Evolutionary conservation across 2,113 vertebrate genomes (phyloP).

Genomic region (Catharus fuscescens): DNA sequence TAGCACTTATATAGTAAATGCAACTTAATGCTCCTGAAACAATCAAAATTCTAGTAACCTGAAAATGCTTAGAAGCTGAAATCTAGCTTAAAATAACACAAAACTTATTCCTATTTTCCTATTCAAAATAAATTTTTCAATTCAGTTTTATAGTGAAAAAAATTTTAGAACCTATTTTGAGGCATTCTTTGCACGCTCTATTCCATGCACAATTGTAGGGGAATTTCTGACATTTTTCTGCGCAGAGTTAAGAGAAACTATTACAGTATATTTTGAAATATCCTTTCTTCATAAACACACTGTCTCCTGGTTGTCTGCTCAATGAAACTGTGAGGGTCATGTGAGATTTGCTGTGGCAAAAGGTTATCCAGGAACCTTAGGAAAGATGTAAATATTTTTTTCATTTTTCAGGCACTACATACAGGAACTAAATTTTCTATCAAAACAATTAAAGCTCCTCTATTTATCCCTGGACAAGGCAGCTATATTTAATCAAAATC

Average conservation of each 20-base stretch:
- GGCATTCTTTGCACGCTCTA: neutral
- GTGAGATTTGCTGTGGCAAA: neutral
- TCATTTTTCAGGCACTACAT: neutral
- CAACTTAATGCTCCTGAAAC: neutral
- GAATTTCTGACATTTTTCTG: neutral
- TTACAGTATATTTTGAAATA: neutral
- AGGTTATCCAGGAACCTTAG: neutral
- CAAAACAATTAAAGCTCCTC: neutral
- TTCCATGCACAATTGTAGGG: neutral
- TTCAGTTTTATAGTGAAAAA: neutral
- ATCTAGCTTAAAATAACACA: neutral
- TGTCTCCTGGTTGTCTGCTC: neutral
- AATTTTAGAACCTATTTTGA: neutral
- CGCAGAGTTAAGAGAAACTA: neutral
- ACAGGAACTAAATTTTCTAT: neutral
- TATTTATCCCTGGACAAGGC: neutral
- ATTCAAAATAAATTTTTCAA: neutral
- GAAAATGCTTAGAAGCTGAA: neutral
- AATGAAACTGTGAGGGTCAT: neutral
- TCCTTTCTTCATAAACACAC: neutral
- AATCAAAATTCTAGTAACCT: neutral
- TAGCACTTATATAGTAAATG: neutral
- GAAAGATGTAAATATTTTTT: neutral
- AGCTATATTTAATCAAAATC: neutral
- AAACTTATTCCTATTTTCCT: neutral